Base-by-base conservation (phyloP, 1,140 invertebrate species). In the Aphaenogaster rudis region DNA sequence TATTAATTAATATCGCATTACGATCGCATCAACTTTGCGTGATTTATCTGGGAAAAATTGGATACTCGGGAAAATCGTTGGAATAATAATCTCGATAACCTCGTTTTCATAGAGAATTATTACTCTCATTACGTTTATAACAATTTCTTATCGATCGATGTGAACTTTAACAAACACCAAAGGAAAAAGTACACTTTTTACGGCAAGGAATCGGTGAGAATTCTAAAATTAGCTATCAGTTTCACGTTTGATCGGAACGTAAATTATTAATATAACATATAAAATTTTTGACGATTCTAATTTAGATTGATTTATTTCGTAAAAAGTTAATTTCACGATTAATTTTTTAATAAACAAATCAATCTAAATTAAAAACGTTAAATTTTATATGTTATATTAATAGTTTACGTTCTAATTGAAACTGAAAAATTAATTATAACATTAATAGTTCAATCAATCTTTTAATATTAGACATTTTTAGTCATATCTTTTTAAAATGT, bases 1-100 rank as follows among this genome's bases (percentile, higher is more conserved):
- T 84, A 84, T 84, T 84, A 84, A 84, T 84, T 84, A 76, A 84
- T 84, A 59, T 76, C 69, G 54, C 54, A 45, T 84, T 84, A 84
- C 80, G 57, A 84, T 84, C 67, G 54, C 69, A 82, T 82, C 80
- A 84, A 61, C 54, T 71, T 61, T 33, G n/a, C 69, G 54, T 28
- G 80, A 76, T 74, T 63, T 33, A 59, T 39, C 54, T 59, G 67
- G 33, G 33, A 84, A 84, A 84, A 84, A 84, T 76, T 33, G 54
- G n/a, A 71, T 57, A 28, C n/a, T 33, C 64, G 15, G 67, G 3
- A 7, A 28, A 52, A 81, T 69, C 69, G 13, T 42, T 71, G 45
- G 54, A 74, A 82, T 82, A 82, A 74, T 48, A 82, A 82, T 71
- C 57, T 45, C 28, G 15, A 78, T 48, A 61, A 64, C 1, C 9